Evolutionary conservation across 2,113 vertebrate genomes (phyloP).

Genomic region (Cyphotilapia sp.): DNA sequence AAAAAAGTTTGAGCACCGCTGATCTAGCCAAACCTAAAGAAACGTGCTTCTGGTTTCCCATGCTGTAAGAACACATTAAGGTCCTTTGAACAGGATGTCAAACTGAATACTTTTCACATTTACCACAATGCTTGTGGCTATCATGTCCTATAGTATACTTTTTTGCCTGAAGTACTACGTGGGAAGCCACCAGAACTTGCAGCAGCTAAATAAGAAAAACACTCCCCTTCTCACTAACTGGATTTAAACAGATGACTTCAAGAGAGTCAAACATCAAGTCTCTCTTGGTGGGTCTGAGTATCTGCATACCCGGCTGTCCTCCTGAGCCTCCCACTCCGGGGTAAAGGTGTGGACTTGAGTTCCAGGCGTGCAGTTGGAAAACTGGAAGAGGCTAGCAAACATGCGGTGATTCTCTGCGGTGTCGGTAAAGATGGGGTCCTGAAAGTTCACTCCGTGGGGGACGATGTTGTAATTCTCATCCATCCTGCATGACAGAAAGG

Average conservation of each 20-base stretch:
- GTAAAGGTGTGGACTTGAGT: slow-evolving; percentile 73
- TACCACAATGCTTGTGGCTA: neutral
- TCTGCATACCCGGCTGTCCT: slow-evolving; percentile 75
- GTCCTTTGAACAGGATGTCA: neutral
- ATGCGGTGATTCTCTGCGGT: slow-evolving; percentile 73
- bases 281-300: neutral
- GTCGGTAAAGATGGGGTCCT: slow-evolving; percentile 79
- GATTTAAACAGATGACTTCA: neutral
- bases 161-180: neutral
- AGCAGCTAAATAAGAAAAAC: neutral
- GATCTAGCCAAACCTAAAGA: slow-evolving; percentile 17
- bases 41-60: slow-evolving; percentile 36
- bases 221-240: neutral
- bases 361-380: slow-evolving; percentile 75
- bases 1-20: neutral
- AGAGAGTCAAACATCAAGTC: neutral
- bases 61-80: neutral
- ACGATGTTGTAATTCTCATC: slow-evolving; percentile 81
- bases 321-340: slow-evolving; percentile 76
- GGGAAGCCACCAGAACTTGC: neutral
- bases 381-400: slow-evolving; percentile 81
- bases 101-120: neutral
- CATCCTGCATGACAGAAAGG: slow-evolving; percentile 64
- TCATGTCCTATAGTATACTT: neutral
- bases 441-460: slow-evolving; percentile 81